Percentiles rank a stretch among this genome's conserved stretches.
Evolutionary conservation across 2,888 invertebrate genomes (phyloP).

Genomic region (Drosophila mimica): DNA sequence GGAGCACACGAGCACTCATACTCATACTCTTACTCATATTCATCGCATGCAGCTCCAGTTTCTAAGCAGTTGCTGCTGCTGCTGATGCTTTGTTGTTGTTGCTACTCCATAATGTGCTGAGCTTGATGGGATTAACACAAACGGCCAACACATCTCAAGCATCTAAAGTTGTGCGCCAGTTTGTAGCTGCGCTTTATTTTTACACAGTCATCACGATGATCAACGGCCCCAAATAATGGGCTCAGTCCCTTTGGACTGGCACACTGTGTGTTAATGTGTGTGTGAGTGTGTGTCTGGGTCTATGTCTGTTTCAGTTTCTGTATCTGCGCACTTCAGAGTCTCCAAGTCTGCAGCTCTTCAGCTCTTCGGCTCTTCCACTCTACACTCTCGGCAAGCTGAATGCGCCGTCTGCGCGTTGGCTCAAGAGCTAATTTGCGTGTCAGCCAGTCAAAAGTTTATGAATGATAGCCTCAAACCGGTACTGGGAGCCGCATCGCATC

Average conservation of each 20-base stretch:
- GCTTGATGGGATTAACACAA: slow-evolving; percentile 81
- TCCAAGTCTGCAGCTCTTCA: slow-evolving; percentile 57
- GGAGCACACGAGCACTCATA: slow-evolving; percentile 50
- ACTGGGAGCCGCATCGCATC: slow-evolving; percentile 35
- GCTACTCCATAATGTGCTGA: slow-evolving; percentile 77
- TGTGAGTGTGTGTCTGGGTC: slow-evolving; percentile 24
- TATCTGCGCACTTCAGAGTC: slow-evolving; percentile 63
- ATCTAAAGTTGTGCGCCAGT: slow-evolving; percentile 76
- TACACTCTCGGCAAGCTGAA: slow-evolving; percentile 41
- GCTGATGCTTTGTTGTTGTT: slow-evolving; percentile 59
- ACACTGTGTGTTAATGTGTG: slow-evolving; percentile 27
- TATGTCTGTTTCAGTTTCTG: slow-evolving; percentile 48
- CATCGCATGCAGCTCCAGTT: slow-evolving; percentile 73
- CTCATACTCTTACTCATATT: slow-evolving; percentile 44
- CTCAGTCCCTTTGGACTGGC: slow-evolving; percentile 8
- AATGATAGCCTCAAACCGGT: slow-evolving; percentile 75
- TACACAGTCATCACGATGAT: slow-evolving; percentile 75
- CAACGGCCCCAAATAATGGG: slow-evolving; percentile 53
- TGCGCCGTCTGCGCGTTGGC: slow-evolving; percentile 72
- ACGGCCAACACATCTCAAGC: slow-evolving; percentile 81
- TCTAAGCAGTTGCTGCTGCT: slow-evolving; percentile 53
- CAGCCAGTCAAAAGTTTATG: slow-evolving; percentile 73
- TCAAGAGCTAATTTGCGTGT: slow-evolving; percentile 80
- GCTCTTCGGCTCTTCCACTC: slow-evolving; percentile 35
- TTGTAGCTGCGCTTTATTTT: slow-evolving; percentile 64